Evolutionary conservation across 2,888 invertebrate genomes (phyloP), one percentile per base, ranked within the genome.

Genomic region (Nyleta sp.): DNA sequence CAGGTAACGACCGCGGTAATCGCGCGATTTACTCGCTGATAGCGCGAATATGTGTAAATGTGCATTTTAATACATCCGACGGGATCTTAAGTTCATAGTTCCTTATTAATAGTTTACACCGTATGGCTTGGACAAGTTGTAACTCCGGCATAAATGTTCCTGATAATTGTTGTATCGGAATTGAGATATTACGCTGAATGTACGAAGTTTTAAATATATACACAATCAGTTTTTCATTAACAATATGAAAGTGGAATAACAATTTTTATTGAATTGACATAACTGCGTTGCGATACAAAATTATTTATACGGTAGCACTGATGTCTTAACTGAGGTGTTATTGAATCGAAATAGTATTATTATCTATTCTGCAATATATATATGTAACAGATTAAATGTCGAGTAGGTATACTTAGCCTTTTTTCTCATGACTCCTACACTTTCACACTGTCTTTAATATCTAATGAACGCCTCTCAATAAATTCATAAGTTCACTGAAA

Each of bases 401-500:
- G n/a, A n/a, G n/a, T n/a, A n/a, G n/a, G n/a, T n/a, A n/a, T n/a
- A n/a, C n/a, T n/a, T n/a, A n/a, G n/a, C n/a, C 4, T 7, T 28
- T 28, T 70, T 55, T 60, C 70, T 52, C 24, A 64, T 28, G 59
- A 70, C 71, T 71, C 59, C 60, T 76, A 60, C 65, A 52, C 53
- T 46, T 53, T 62, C 31, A 33, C 44, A 20, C 57, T 85, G 28
- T 28, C 28, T 28, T 86, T 89, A 89, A 89, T 87, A 88, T 87
- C 87, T 88, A 89, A 90, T 84, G 87, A 89, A 90, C 88, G 87
- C 88, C 84, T 87, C 83, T 85, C 87, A 86, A 89, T 90, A 89
- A 90, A 90, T 90, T 89, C 89, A 90, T 90, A 89, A 89, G 88
- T 85, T 84, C 83, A 82, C 84, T 86, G 83, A 88, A 89, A 89